A percentile compares a stretch with the other conserved stretches of the same genome.
Evolutionary conservation across 2,797 vertebrate species (phyloP).

Genomic region (Apogon talboti): DNA sequence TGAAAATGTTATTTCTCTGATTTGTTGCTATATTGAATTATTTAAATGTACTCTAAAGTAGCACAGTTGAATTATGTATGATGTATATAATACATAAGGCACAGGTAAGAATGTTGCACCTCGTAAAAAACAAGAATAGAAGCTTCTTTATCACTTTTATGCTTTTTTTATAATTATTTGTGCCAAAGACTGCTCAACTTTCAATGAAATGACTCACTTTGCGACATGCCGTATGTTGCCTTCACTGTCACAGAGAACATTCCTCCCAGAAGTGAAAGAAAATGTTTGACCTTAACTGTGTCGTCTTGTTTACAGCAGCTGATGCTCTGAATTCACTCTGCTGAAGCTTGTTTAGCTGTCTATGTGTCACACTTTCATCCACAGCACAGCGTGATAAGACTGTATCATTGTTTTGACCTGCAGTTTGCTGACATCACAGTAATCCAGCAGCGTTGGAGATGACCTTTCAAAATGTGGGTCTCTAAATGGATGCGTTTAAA

Average conservation of each 20-base stretch:
- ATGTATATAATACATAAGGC: not conserved
- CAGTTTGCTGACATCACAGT: constrained; percentile 30
- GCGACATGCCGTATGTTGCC: not conserved
- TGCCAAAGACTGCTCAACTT: not conserved
- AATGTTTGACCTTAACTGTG: not conserved
- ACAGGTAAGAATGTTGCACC: not conserved
- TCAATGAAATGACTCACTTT: not conserved
- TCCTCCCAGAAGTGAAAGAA: not conserved
- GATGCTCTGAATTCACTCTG: constrained; percentile 1
- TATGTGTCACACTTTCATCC: constrained; percentile 1
- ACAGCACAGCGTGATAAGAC: constrained; percentile 12
- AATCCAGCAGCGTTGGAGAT: constrained; percentile 23
- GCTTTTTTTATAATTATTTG: not conserved
- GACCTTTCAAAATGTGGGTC: constrained; percentile 46
- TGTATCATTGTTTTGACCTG: constrained; percentile 11
- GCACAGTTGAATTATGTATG: constrained; percentile 5
- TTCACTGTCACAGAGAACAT: not conserved
- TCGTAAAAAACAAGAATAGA: not conserved
- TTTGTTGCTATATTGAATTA: constrained; percentile 12
- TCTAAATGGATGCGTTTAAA: constrained; percentile 50
- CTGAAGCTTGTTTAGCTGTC: constrained; percentile 15
- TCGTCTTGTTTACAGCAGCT: constrained; percentile 3
- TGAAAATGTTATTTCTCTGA: not conserved
- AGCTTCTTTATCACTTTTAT: not conserved
- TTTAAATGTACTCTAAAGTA: constrained; percentile 6